Evolutionary conservation across 2,888 invertebrate genomes (phyloP), one percentile per base, ranked within the genome.

Genomic region (Oligia strigilis): DNA sequence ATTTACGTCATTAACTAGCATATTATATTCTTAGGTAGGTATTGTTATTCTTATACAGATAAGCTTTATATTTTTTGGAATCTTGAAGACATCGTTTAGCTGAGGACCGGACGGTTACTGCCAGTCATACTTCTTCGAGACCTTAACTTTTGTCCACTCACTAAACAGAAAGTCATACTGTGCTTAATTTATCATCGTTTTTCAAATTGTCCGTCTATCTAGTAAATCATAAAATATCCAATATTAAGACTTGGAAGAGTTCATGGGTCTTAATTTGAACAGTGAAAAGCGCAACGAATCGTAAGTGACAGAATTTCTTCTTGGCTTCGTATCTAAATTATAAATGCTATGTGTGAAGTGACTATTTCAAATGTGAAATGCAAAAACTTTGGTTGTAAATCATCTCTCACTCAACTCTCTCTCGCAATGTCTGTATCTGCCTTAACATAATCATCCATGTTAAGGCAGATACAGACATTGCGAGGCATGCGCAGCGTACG

Each of bases 251-350:
- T 55, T 74, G 77, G 76, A 80, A 77, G 62, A 79, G 82, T 81
- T 87, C 78, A 82, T 60, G 55, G 78, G 74, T 81, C 78, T 86
- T 83, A 80, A 87, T 89, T 83, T 89, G 67, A 55, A 64, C 65
- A 23, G 23, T 83, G 89, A 89, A 78, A 84, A 72, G 77, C 88
- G 82, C 69, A 80, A 66, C 88, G 74, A 88, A 88, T 88, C 19
- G 46, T 60, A 88, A 86, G 80, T 88, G 89, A 84, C 88, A 78
- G 86, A 75, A 85, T 86, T 88, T 83, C 72, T 80, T 88, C 70
- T 66, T 19, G 65, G 29, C 55, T 72, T 78, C 62, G 14, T 66
- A 80, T 72, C 71, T 78, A 80, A 83, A 81, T 87, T 84, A 77
- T 71, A 72, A 75, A 85, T 75, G 77, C 29, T 67, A 72, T 69